Conservation (phyloP, 2,797 vertebrate genomes). For the Typhlichthys subterraneus region DNA sequence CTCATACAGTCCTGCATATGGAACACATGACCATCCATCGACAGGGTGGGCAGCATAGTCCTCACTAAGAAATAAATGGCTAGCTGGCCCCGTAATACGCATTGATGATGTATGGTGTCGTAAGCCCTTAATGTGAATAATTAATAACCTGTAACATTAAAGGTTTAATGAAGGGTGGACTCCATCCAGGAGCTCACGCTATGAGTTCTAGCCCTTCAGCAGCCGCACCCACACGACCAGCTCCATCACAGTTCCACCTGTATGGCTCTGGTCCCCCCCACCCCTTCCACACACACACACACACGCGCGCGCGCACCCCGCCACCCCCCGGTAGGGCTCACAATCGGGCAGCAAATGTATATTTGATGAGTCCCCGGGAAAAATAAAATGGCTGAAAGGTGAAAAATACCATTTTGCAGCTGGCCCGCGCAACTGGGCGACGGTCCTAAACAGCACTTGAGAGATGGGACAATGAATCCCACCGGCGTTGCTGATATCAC, state of each 20-base stretch:
- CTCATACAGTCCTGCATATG: not conserved
- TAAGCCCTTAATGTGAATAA: constrained; percentile 47
- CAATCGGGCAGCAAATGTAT: constrained; percentile 35
- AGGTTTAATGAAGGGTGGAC: constrained; percentile 44
- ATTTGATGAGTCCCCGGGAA: constrained; percentile 42
- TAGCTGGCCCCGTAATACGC: constrained; percentile 26
- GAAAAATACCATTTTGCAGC: constrained; percentile 31
- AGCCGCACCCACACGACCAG: constrained; percentile 9
- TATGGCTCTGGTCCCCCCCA: constrained; percentile 11
- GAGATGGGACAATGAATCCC: constrained; percentile 35
- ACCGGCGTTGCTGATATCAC: constrained; percentile 18
- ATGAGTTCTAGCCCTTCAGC: constrained; percentile 19
- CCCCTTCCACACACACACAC: not conserved
- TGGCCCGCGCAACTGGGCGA: constrained; percentile 8
- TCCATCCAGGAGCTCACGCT: constrained; percentile 36
- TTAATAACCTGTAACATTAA: constrained; percentile 53
- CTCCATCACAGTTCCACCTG: constrained; percentile 27
- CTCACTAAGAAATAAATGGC: constrained; percentile 14
- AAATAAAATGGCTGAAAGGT: constrained; percentile 34
- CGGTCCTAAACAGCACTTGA: constrained; percentile 37
- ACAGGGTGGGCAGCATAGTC: not conserved
- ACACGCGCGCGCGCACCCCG: not conserved
- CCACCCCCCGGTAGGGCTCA: constrained; percentile 27
- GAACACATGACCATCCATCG: constrained; percentile 4
- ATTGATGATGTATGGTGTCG: constrained; percentile 42